A percentile compares a stretch with the other conserved stretches of the same genome.
Evolutionary conservation across 2,113 vertebrate species (phyloP).

Genomic region (Barbus barbus): DNA sequence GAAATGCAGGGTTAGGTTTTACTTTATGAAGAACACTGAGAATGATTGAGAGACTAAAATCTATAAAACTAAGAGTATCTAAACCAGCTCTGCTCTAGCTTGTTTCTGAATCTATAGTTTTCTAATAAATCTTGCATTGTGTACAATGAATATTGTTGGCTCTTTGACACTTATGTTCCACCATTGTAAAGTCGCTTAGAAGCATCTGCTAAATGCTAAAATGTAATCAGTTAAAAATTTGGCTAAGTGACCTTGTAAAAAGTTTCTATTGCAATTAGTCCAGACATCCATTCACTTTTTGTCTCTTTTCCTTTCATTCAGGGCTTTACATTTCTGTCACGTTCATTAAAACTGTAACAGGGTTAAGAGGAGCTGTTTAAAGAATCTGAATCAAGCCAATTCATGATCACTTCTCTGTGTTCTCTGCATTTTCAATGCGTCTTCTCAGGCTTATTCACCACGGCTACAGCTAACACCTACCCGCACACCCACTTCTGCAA

Average conservation of each 20-base stretch:
- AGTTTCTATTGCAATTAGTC: background rate
- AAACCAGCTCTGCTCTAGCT: no score
- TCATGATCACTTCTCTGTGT: background rate
- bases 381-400: background rate
- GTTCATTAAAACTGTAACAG: slow-evolving; percentile 1
- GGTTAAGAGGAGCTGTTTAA: slow-evolving; percentile 7
- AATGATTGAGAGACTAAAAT: background rate
- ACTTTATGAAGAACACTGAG: background rate
- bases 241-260: background rate
- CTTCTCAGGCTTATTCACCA: slow-evolving; percentile 28
- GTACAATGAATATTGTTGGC: background rate
- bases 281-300: background rate
- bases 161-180: background rate
- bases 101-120: no score
- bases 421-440: background rate
- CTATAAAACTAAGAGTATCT: background rate
- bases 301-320: background rate
- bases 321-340: background rate
- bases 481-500: slow-evolving; percentile 44
- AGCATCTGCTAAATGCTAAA: background rate
- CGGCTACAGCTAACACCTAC: slow-evolving; percentile 36
- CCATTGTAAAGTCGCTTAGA: background rate
- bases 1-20: background rate
- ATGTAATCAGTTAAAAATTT: background rate
- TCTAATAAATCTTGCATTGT: background rate